Base-by-base conservation (phyloP, 92 coral and sea anemone genomes). In the Micromussa lordhowensis region DNA sequence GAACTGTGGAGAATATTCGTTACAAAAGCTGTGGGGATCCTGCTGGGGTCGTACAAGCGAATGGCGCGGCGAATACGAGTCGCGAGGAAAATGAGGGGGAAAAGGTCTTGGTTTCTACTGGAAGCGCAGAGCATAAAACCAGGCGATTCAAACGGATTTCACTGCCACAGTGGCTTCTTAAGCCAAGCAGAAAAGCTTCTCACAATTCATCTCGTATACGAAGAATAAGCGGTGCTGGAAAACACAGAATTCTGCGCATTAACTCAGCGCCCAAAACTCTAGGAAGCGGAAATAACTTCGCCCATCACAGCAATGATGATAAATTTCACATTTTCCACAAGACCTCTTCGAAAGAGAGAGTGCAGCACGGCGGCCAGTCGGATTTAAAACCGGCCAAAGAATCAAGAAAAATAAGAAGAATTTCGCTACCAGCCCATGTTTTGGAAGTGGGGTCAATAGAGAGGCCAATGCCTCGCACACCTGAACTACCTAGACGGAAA, bases 191-290 rank as follows among this genome's bases (percentile, higher is more conserved):
- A 88, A 85, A 66, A 69, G 30, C 81, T 57, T 75, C 92, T 70
- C 90, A 80, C 18, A 80, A 57, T 58, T 78, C 84, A 87, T 55
- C 85, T 64, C 90, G 90, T 35, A 35, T 78, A 36, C 40, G 90
- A 35, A 78, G 85, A 71, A 57, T 80, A 11, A 87, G 63, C 32
- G 86, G 91, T 11, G 3, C 68, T 3, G 86, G 86, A 7, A 93
- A 93, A 75, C 85, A 68, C 29, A 79, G 94, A 75, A 90, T 95
- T 64, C 53, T 89, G 32, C 91, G 98, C 3, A 89, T 95, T 5
- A 85, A 95, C 71, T 95, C 98, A 40, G 98, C 98, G 55, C 98
- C 98, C 0, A 95, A 95, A 83, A 78, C 96, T 5, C 93, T 95
- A 29, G 90, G 93, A 53, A 49, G 48, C 59, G 79, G 78, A 68